Evolutionary conservation across 2,888 invertebrate genomes (phyloP).

Genomic region (Ophioninae sp.): DNA sequence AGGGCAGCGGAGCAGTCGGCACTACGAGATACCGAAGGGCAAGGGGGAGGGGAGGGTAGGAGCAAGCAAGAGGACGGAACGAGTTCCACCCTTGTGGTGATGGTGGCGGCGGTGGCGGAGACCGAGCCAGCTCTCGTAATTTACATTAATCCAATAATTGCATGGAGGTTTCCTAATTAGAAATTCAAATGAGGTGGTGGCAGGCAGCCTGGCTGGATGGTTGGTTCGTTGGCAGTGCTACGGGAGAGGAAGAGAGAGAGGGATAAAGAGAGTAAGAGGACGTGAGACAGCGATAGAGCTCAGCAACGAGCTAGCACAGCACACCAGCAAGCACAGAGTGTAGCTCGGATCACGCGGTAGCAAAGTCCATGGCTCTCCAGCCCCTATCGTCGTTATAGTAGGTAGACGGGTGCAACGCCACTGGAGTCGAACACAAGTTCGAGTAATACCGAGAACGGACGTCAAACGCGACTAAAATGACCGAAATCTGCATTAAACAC

Average conservation of each 20-base stretch:
- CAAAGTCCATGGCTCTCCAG: conserved; percentile 75
- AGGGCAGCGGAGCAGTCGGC: conserved; percentile 54
- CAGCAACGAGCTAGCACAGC: conserved; percentile 67
- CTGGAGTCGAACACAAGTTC: conserved; percentile 76
- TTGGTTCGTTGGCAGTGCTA: conserved; percentile 76
- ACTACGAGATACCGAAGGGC: conserved; percentile 54
- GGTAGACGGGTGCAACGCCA: conserved; percentile 64
- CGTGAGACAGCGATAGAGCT: conserved; percentile 67
- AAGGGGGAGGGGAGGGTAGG: conserved; percentile 20
- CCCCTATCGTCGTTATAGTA: conserved; percentile 52
- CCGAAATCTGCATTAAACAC: conserved; percentile 77
- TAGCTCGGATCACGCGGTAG: conserved; percentile 69
- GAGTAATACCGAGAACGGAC: conserved; percentile 78
- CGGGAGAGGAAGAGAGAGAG: conserved; percentile 58
- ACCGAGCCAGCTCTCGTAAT: conserved; percentile 89
- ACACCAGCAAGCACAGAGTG: conserved; percentile 58
- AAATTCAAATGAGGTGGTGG: conserved; percentile 95
- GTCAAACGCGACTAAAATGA: conserved; percentile 79
- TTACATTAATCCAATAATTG: conserved; percentile 97
- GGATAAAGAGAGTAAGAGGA: too few relatives aligned
- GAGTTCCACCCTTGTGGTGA: conserved; percentile 79
- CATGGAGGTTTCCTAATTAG: conserved; percentile 95
- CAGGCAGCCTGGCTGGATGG: conserved; percentile 76
- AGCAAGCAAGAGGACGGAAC: conserved; percentile 50
- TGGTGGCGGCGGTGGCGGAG: conserved; percentile 78